Evolutionary conservation across 1,140 invertebrate species (phyloP), one percentile per base, ranked within the genome.

Genomic region (Harpegnathos saltator): DNA sequence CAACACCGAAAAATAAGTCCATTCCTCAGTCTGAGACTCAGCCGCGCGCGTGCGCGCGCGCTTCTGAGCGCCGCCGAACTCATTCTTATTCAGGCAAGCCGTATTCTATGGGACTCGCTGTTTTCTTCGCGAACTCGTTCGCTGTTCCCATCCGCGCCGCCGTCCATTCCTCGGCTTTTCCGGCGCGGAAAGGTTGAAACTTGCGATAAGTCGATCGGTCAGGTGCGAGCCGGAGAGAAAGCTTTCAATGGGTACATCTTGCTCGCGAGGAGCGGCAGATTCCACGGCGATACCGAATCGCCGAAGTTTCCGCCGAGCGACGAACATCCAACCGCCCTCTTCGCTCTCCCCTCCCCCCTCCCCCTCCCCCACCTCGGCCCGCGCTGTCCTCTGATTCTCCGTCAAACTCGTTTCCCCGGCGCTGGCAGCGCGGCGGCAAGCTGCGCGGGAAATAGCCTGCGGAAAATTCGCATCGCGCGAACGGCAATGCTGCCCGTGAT

Each of bases 131-230:
- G 33, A 87, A 83, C 86, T 83, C 78, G 58, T 83, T 88, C 86
- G 62, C 56, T 11, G 56, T 59, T 71, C 17, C 33, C 48, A 33
- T 50, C 50, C 56, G 19, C 54, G 48, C 61, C 68, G 12, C 33
- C 22, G 58, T 56, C 54, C 62, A 58, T 84, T 65, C 59, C 12
- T 52, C 52, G 65, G 54, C 17, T 77, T 11, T n/a, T 38, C 33
- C 62, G 11, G 48, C 63, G 71, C 52, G 29, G 22, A 52, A 71
- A 71, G 52, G 78, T 75, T 56, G 66, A 83, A 89, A 89, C 74
- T 86, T 84, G 74, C 84, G 85, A 89, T 89, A 89, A 89, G 87
- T 89, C 87, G 88, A 89, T 89, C 85, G 87, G 88, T 89, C 88
- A 89, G 88, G 87, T 89, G 77, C 82, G 72, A 85, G 59, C 61